Conservation (phyloP, 1,140 invertebrate species). For the Hyles vespertilio region DNA sequence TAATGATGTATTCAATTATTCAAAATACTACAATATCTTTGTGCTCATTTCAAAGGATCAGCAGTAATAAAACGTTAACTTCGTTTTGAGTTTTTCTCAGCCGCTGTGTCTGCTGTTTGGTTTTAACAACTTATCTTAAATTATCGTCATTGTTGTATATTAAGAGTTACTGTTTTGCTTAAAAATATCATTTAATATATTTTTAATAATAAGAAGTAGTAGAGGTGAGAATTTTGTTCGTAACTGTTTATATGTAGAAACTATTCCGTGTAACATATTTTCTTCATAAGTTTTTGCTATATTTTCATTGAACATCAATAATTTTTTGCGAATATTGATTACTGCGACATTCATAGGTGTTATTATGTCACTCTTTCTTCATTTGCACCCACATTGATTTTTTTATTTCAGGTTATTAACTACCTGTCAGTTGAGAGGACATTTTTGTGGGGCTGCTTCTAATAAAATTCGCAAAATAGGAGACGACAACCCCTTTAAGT, state of each 20-base stretch:
- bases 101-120: slow-evolving; percentile 60
- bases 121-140: slow-evolving; percentile 46
- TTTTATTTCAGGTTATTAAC: slow-evolving; percentile 74
- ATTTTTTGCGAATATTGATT: slow-evolving; percentile 6
- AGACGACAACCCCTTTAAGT: slow-evolving; percentile 75
- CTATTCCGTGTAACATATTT: not conserved
- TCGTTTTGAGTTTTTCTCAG: slow-evolving; percentile 60
- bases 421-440: slow-evolving; percentile 68
- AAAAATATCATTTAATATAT: slow-evolving; percentile 1
- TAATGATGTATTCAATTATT: too few species aligned
- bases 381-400: slow-evolving; percentile 62
- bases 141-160: slow-evolving; percentile 35
- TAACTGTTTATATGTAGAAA: slow-evolving; percentile 4
- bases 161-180: slow-evolving; percentile 16
- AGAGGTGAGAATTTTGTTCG: not conserved
- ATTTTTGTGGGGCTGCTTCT: slow-evolving; percentile 66
- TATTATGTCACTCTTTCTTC: too few species aligned
- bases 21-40: too few species aligned
- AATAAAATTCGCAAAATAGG: slow-evolving; percentile 73
- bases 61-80: slow-evolving; percentile 38
- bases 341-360: not conserved
- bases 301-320: slow-evolving; percentile 8
- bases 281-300: slow-evolving; percentile 11
- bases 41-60: too few species aligned
- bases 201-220: slow-evolving; percentile 3